Percentiles rank a stretch among this genome's conserved stretches.
Conservation (phyloP, 2,113 vertebrate species). For the Daubentonia madagascariensis region DNA sequence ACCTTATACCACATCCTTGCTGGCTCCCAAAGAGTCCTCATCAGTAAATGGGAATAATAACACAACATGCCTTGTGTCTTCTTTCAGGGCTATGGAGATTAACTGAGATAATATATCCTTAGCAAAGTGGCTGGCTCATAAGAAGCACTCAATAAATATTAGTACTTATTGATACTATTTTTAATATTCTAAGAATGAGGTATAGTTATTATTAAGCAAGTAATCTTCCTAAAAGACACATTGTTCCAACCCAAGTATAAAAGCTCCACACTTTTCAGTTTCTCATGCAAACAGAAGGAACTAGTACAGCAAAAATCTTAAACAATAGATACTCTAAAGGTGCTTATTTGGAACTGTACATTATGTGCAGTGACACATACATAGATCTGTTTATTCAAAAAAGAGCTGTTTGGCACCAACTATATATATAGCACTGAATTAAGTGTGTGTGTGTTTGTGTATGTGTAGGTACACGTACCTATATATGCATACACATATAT, state of each 20-base stretch:
- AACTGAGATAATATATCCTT: neutral
- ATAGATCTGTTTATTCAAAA: neutral
- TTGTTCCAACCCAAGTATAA: neutral
- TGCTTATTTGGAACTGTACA: neutral
- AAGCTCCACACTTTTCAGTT: neutral
- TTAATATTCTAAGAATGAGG: slow-evolving; percentile 40
- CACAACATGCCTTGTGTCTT: neutral
- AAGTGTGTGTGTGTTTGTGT: neutral
- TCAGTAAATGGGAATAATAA: neutral
- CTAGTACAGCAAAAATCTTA: neutral
- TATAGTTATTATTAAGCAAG: neutral
- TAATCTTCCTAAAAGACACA: neutral
- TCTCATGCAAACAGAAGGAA: slow-evolving; percentile 23
- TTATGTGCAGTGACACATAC: neutral
- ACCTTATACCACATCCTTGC: neutral
- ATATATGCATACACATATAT: neutral
- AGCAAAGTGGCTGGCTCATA: neutral
- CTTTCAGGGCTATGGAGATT: neutral
- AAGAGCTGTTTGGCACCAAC: neutral
- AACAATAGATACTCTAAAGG: neutral
- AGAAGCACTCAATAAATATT: neutral
- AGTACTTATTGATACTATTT: neutral
- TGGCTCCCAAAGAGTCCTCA: neutral
- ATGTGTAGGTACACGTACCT: neutral
- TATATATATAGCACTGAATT: neutral